Evolutionary conservation across 2,113 vertebrate species (phyloP).

Genomic region (Hippoglossus stenolepis): DNA sequence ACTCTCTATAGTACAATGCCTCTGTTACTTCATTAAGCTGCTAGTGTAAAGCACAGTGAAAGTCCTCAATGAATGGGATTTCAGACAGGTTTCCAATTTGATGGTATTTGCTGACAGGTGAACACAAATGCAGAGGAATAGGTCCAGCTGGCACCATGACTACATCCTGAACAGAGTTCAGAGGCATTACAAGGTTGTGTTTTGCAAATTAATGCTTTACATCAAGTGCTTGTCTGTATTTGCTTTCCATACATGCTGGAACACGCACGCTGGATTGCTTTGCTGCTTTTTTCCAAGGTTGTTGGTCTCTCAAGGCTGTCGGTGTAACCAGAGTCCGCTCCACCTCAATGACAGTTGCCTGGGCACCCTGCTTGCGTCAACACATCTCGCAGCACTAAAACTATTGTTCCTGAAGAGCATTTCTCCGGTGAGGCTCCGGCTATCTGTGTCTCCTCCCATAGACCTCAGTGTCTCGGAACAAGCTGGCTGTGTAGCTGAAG

Average conservation of each 20-base stretch:
- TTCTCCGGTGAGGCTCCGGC: not conserved
- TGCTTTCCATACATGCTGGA: not conserved
- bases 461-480: not conserved
- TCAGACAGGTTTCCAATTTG: not conserved
- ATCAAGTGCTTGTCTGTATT: not conserved
- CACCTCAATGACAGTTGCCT: constrained; percentile 29
- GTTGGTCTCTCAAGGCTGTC: constrained; percentile 4
- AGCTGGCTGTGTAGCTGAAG: constrained; percentile 6
- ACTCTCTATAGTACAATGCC: constrained; percentile 24
- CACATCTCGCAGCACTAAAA: constrained; percentile 3
- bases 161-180: constrained; percentile 14
- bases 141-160: constrained; percentile 2
- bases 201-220: not conserved
- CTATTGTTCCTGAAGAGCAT: constrained; percentile 16
- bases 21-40: constrained; percentile 15
- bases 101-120: not conserved
- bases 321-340: constrained; percentile 20
- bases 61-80: not conserved
- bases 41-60: constrained; percentile 25
- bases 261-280: not conserved
- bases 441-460: not conserved
- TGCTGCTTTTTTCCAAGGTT: constrained; percentile 3
- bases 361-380: constrained; percentile 27
- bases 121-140: not conserved
- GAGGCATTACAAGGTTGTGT: not conserved